Conservation (phyloP, 2,113 vertebrate genomes). For the Isichthys henryi region DNA sequence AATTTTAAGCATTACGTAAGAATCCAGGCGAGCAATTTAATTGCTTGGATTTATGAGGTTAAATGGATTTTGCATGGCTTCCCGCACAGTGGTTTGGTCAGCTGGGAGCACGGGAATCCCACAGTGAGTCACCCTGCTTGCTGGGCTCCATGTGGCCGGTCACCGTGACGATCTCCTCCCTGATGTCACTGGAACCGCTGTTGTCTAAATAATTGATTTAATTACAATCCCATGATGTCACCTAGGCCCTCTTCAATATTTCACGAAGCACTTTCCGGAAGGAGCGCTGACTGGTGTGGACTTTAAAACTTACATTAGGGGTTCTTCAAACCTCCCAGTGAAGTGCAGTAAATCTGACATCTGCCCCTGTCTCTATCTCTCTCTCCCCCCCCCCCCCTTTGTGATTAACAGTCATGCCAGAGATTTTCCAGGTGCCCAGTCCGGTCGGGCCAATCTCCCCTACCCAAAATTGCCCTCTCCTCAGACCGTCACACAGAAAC, state of each 20-base stretch:
- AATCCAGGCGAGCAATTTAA: not conserved
- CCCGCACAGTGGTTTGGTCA: not conserved
- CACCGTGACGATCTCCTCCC: slow-evolving; percentile 14
- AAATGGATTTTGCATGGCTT: not conserved
- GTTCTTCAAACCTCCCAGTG: slow-evolving; percentile 27
- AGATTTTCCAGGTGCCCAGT: not conserved
- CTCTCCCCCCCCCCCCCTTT: not conserved
- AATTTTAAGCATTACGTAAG: not conserved
- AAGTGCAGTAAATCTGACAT: slow-evolving; percentile 28
- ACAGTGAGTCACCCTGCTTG: slow-evolving; percentile 4
- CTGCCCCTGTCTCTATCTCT: slow-evolving; percentile 6
- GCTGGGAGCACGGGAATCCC: not conserved
- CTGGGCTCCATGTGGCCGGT: slow-evolving; percentile 16
- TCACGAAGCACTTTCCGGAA: slow-evolving; percentile 40
- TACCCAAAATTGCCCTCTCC: not conserved
- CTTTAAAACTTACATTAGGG: slow-evolving; percentile 42
- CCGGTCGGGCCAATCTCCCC: not conserved
- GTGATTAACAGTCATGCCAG: not conserved
- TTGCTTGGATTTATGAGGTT: not conserved
- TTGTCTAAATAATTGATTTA: slow-evolving; percentile 43
- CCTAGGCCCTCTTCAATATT: slow-evolving; percentile 46
- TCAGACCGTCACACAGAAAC: not conserved
- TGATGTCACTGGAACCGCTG: slow-evolving; percentile 39
- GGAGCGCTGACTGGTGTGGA: slow-evolving; percentile 23
- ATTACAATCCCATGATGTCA: slow-evolving; percentile 47